Evolutionary conservation across 2,797 vertebrate genomes (phyloP).

Genomic region (Poecilia picta): DNA sequence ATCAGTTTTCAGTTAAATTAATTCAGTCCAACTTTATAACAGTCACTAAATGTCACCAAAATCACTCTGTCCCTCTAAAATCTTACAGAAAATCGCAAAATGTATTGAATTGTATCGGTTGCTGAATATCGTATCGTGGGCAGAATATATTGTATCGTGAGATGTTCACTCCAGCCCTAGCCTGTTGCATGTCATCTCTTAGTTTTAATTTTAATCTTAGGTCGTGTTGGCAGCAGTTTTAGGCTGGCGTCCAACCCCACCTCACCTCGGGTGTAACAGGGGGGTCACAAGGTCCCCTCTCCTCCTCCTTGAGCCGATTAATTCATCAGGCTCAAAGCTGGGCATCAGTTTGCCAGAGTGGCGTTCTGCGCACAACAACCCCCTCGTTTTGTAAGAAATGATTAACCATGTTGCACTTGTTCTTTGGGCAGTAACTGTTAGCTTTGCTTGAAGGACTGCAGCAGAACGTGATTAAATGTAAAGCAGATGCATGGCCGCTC

Average conservation of each 20-base stretch:
- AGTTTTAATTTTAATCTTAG: constrained; percentile 49
- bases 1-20: no score
- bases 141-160: no score
- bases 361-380: constrained; percentile 18
- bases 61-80: no score
- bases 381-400: constrained; percentile 33
- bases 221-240: constrained; percentile 51
- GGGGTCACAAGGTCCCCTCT: constrained; percentile 61
- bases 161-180: no score
- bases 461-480: constrained; percentile 52
- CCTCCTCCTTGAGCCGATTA: constrained; percentile 74
- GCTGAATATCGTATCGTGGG: no score
- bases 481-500: constrained; percentile 55
- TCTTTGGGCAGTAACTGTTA: constrained; percentile 37
- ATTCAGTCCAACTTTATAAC: no score
- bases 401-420: constrained; percentile 54
- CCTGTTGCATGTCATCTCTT: constrained; percentile 31
- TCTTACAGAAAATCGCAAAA: no score
- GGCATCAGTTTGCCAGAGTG: constrained; percentile 49
- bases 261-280: constrained; percentile 29
- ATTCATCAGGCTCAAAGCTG: constrained; percentile 64
- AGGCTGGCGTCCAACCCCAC: constrained; percentile 44
- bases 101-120: no score
- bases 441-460: neutral
- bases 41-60: no score